Percentiles rank a stretch among this genome's conserved stretches.
These are phyloP conservation scores for Nesogale talazaci DNA, from an alignment of 2,113 vertebrate genomes.

Conservation along the genomic window DNA sequence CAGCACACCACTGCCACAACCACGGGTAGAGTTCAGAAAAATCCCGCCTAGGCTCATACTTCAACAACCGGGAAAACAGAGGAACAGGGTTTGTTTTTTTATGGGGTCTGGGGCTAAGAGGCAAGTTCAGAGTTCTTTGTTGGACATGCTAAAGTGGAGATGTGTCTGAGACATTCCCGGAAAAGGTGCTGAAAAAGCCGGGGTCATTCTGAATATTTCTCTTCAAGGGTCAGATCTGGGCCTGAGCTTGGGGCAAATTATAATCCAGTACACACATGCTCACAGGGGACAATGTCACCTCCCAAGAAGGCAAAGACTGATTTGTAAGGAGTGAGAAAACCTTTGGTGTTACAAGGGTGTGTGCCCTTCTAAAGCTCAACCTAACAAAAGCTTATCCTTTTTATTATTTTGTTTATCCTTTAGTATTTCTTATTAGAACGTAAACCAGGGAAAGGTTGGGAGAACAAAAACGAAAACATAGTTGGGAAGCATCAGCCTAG, in stretches of 20 bases:
- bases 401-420: too few species aligned
- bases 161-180: constrained; percentile 14
- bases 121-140: too few species aligned
- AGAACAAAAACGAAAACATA: too few species aligned
- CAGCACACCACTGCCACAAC: too few species aligned
- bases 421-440: not conserved
- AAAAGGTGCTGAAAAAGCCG: not conserved
- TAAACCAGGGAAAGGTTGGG: too few species aligned
- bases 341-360: not conserved
- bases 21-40: too few species aligned
- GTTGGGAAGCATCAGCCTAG: not conserved
- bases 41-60: too few species aligned
- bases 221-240: not conserved
- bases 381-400: constrained; percentile 17
- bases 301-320: not conserved
- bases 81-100: too few species aligned
- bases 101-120: too few species aligned
- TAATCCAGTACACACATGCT: not conserved
- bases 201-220: not conserved
- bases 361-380: not conserved
- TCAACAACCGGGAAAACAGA: too few species aligned
- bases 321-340: not conserved
- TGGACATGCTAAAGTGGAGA: too few species aligned
- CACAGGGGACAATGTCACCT: not conserved
- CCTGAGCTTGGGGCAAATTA: not conserved